phyloP scores from a whole-genome alignment of 1,140 invertebrate species.

The Eumaeus atala region DNA sequence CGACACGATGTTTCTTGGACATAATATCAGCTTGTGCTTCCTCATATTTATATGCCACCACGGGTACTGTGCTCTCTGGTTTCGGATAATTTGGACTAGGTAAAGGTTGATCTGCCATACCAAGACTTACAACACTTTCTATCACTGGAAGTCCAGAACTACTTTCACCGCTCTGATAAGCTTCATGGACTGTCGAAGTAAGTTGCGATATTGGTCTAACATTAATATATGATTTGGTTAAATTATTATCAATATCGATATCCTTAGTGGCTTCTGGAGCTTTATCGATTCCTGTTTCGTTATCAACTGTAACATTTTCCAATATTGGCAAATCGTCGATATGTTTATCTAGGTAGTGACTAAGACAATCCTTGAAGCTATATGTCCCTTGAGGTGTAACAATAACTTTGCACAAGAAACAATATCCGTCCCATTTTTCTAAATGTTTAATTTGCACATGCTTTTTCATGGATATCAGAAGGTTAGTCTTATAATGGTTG shows the following conservation, averaged over 20 bases:
- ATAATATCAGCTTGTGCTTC: slow-evolving; percentile 46
- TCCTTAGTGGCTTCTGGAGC: background rate
- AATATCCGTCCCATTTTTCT: slow-evolving; percentile 65
- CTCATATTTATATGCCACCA: slow-evolving; percentile 42
- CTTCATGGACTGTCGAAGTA: slow-evolving; percentile 25
- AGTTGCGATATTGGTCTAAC: slow-evolving; percentile 52
- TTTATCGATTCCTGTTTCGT: background rate
- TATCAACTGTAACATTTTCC: slow-evolving; percentile 24
- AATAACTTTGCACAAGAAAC: slow-evolving; percentile 60
- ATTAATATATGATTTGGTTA: slow-evolving; percentile 37
- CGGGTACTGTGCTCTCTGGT: slow-evolving; percentile 14
- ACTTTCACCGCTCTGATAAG: slow-evolving; percentile 14
- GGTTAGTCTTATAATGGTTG: slow-evolving; percentile 48
- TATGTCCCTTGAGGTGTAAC: slow-evolving; percentile 51
- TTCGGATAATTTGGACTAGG: slow-evolving; percentile 21
- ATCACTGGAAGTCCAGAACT: slow-evolving; percentile 39
- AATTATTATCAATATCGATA: background rate
- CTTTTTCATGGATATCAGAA: slow-evolving; percentile 61
- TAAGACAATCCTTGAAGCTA: slow-evolving; percentile 52
- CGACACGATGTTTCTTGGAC: slow-evolving; percentile 46
- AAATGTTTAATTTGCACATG: slow-evolving; percentile 55
- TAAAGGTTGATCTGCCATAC: slow-evolving; percentile 18
- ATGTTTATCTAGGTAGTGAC: slow-evolving; percentile 57
- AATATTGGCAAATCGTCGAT: slow-evolving; percentile 51
- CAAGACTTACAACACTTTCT: slow-evolving; percentile 52